Conservation (phyloP, 2,113 vertebrate genomes). For the Centropus unirufus region DNA sequence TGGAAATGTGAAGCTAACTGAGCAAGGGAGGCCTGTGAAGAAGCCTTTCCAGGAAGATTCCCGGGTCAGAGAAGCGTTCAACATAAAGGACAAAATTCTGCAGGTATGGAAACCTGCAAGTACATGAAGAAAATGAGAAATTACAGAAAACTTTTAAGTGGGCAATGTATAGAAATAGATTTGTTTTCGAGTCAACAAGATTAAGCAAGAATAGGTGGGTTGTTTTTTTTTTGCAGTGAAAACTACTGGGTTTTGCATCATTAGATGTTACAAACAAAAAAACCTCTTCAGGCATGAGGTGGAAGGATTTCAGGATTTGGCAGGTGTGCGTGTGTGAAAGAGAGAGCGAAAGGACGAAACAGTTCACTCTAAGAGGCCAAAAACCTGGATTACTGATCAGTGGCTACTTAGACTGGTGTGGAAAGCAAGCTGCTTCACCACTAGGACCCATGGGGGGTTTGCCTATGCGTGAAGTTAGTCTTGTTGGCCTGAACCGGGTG, state of each 20-base stretch:
- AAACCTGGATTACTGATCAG: rapidly evolving
- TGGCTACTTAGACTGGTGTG: neutral
- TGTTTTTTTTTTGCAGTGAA: neutral
- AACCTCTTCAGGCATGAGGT: neutral
- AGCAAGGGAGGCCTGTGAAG: neutral
- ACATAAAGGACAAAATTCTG: neutral
- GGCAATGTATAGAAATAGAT: neutral
- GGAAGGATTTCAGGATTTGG: neutral
- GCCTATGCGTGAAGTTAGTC: neutral
- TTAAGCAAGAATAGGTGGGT: neutral
- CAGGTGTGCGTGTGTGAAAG: neutral
- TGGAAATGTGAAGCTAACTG: neutral
- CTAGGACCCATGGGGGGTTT: neutral
- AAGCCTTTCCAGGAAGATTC: neutral
- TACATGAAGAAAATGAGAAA: neutral
- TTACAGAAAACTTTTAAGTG: neutral
- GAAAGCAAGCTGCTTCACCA: rapidly evolving
- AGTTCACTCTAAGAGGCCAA: neutral
- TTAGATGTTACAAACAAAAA: neutral
- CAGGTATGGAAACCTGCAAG: neutral
- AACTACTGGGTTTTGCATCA: neutral
- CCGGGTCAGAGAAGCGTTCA: neutral
- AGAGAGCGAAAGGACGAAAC: neutral
- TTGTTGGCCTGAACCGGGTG: neutral
- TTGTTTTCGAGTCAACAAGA: neutral